These are phyloP conservation scores for Eciton burchellii DNA, from an alignment of 1,140 invertebrate species.

Conservation along the genomic window DNA sequence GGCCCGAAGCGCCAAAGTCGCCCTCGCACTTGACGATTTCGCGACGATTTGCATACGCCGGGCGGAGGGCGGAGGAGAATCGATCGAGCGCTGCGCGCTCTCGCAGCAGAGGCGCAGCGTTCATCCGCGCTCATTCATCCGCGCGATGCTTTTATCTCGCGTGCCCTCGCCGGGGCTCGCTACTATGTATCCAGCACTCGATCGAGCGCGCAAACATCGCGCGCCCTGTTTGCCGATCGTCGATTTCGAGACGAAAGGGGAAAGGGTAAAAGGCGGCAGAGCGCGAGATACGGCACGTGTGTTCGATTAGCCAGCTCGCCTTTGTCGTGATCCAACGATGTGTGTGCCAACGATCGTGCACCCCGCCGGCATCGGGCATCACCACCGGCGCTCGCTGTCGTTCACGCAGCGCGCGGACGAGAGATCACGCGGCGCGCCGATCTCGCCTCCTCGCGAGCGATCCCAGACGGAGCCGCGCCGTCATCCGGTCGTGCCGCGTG, in stretches of 20 bases:
- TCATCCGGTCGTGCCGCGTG: constrained; percentile 68
- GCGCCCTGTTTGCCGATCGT: constrained; percentile 38
- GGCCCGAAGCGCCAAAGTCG: not conserved
- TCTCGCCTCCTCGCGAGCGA: constrained; percentile 56
- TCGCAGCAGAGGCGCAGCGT: not conserved
- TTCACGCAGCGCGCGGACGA: constrained; percentile 54
- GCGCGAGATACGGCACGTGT: constrained; percentile 64
- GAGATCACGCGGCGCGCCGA: constrained; percentile 62
- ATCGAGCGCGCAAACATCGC: constrained; percentile 41
- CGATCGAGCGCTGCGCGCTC: constrained; percentile 4
- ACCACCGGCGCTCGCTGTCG: constrained; percentile 58
- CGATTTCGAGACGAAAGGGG: too few relatives aligned
- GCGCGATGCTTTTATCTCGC: constrained; percentile 33
- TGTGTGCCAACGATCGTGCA: constrained; percentile 26
- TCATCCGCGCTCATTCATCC: constrained; percentile 35
- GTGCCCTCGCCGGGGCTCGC: constrained; percentile 8
- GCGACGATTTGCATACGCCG: constrained; percentile 24
- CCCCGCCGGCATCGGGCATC: constrained; percentile 48
- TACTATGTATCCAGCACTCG: constrained; percentile 55
- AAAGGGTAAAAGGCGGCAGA: constrained; percentile 5
- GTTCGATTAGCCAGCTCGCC: constrained; percentile 69
- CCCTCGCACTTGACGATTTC: constrained; percentile 23
- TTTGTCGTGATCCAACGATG: constrained; percentile 68
- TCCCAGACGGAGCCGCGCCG: constrained; percentile 63
- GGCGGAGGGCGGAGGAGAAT: not conserved